Evolutionary conservation across 2,888 invertebrate species (phyloP).

Genomic region (Eustalomyia histrio): DNA sequence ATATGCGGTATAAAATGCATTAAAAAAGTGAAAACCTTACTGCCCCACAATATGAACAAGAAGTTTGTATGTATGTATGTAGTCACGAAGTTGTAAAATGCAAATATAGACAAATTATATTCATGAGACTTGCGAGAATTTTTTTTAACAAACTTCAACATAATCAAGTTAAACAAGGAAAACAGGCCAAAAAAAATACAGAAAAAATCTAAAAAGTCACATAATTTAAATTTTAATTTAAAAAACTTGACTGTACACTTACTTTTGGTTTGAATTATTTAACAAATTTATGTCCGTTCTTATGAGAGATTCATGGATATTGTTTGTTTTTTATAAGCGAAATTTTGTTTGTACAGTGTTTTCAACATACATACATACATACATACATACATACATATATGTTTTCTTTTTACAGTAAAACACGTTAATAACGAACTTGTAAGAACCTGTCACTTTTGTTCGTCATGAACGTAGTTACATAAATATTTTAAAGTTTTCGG

Average conservation of each 20-base stretch:
- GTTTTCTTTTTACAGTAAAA: too few species aligned
- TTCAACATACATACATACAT: too few species aligned
- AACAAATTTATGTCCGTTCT: too few species aligned
- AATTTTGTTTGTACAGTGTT: too few species aligned
- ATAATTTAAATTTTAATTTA: constrained; percentile 40
- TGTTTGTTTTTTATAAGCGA: too few species aligned
- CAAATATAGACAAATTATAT: constrained; percentile 65
- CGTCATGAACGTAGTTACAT: too few species aligned
- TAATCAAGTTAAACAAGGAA: constrained; percentile 27
- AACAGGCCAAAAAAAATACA: background rate
- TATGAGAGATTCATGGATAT: too few species aligned
- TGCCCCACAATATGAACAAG: constrained; percentile 15
- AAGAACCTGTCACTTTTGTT: too few species aligned
- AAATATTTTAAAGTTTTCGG: too few species aligned
- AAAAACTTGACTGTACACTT: background rate
- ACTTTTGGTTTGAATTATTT: too few species aligned
- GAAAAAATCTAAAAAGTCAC: background rate
- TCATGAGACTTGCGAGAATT: constrained; percentile 52
- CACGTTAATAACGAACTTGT: too few species aligned
- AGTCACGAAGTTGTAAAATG: constrained; percentile 57
- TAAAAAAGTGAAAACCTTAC: constrained; percentile 22
- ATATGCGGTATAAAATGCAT: background rate
- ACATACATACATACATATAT: too few species aligned
- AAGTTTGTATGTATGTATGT: background rate
- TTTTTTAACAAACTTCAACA: constrained; percentile 13